Conservation (phyloP, 2,888 invertebrate genomes). For the Andrena flavipes region DNA sequence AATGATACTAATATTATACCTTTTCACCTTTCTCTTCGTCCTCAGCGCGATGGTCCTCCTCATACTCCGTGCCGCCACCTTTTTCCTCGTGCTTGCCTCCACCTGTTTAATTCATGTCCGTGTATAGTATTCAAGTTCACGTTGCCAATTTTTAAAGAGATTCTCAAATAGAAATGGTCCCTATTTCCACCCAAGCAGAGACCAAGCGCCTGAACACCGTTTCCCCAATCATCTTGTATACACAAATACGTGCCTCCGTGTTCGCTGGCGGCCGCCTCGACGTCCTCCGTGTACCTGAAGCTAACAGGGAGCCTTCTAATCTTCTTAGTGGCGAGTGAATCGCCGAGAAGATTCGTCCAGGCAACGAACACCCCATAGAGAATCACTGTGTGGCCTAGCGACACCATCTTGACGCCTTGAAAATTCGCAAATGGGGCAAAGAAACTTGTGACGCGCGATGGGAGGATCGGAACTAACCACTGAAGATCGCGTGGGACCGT, state of each 20-base stretch:
- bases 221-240: neutral
- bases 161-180: neutral
- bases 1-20: constrained; percentile 62
- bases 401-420: constrained; percentile 11
- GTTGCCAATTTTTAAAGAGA: neutral
- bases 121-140: constrained; percentile 24
- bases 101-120: constrained; percentile 62
- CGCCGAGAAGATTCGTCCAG: constrained; percentile 3
- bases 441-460: neutral
- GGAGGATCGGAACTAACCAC: constrained; percentile 17
- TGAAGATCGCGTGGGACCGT: constrained; percentile 41
- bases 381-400: neutral
- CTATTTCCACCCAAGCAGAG: too few species aligned
- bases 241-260: constrained; percentile 37
- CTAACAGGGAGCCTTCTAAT: constrained; percentile 65
- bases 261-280: constrained; percentile 72
- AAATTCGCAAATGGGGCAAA: too few species aligned
- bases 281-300: constrained; percentile 73
- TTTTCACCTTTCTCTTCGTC: constrained; percentile 74
- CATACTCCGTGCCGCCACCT: constrained; percentile 68
- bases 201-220: neutral
- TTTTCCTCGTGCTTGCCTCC: constrained; percentile 69
- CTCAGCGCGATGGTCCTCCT: constrained; percentile 70
- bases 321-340: constrained; percentile 55
- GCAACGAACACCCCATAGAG: constrained; percentile 19